These are phyloP conservation scores for Proisotoma minuta DNA, from an alignment of 2,888 invertebrate genomes.

Conservation along the genomic window DNA sequence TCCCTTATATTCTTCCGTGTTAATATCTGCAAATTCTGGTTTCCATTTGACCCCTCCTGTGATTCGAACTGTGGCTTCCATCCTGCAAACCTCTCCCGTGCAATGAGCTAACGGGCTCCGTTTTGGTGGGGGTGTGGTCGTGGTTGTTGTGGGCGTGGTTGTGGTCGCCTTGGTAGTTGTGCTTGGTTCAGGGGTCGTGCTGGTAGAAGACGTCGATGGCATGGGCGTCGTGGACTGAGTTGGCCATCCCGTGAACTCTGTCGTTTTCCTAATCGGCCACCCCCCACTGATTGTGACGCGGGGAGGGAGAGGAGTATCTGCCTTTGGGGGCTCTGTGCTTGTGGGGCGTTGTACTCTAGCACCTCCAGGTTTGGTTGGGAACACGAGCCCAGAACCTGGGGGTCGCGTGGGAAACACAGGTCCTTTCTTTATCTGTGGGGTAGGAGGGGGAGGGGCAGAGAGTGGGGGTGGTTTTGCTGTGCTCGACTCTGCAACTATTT, in stretches of 20 bases:
- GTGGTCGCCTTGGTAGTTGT: constrained; percentile 61
- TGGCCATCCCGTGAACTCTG: constrained; percentile 88
- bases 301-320: constrained; percentile 55
- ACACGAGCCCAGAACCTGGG: constrained; percentile 60
- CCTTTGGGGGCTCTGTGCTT: constrained; percentile 56
- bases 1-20: constrained; percentile 79
- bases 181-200: constrained; percentile 53
- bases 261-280: constrained; percentile 79
- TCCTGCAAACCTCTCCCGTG: constrained; percentile 59
- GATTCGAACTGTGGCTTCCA: constrained; percentile 79
- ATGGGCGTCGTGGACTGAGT: constrained; percentile 64
- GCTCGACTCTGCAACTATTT: no score
- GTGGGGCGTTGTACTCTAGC: constrained; percentile 60
- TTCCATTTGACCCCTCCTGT: constrained; percentile 77
- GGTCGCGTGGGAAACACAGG: constrained; percentile 75
- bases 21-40: constrained; percentile 77
- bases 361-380: constrained; percentile 70
- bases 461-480: constrained; percentile 23
- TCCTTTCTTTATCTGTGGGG: constrained; percentile 49
- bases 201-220: constrained; percentile 61
- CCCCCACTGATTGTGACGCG: constrained; percentile 67
- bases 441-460: constrained; percentile 18
- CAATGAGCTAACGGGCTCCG: constrained; percentile 51
- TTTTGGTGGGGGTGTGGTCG: constrained; percentile 64
- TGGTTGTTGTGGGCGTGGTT: constrained; percentile 66